Percentiles rank a stretch among this genome's conserved stretches.
Evolutionary conservation across 1,140 invertebrate genomes (phyloP).

Genomic region (Megalonaias nervosa): DNA sequence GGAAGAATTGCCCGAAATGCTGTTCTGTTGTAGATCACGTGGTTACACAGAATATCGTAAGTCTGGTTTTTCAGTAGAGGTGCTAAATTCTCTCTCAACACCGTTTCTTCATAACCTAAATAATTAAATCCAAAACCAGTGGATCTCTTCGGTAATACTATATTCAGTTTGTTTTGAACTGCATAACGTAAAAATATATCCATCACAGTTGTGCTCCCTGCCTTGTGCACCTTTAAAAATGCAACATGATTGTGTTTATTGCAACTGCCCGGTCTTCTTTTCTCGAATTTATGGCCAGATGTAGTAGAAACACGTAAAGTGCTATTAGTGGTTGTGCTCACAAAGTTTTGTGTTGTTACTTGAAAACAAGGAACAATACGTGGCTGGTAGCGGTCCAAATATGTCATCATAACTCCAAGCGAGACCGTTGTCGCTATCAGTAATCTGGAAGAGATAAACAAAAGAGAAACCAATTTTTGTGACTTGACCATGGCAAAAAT

Average conservation of each 20-base stretch:
- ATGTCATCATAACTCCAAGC: too few species aligned
- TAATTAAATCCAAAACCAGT: conserved; percentile 33
- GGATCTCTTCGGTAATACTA: conserved; percentile 46
- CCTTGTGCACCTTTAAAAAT: conserved; percentile 63
- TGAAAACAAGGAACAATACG: too few species aligned
- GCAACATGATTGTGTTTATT: conserved; percentile 42
- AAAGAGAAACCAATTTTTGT: too few species aligned
- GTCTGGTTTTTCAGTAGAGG: conserved; percentile 30
- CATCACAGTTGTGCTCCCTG: conserved; percentile 56
- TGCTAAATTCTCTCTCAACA: conserved; percentile 23
- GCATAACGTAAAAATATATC: conserved; percentile 59
- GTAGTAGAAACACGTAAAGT: too few species aligned
- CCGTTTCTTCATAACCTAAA: conserved; percentile 32
- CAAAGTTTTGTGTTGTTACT: too few species aligned
- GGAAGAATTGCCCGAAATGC: conserved; percentile 50
- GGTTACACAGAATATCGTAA: conserved; percentile 51
- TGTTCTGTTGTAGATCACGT: conserved; percentile 48
- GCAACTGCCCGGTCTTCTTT: neutral
- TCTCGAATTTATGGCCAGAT: too few species aligned
- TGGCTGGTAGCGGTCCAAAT: too few species aligned
- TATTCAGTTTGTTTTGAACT: conserved; percentile 40
- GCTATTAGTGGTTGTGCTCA: too few species aligned
- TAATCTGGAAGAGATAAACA: too few species aligned
- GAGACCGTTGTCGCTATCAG: too few species aligned
- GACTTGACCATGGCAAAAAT: too few species aligned